Evolutionary conservation across 2,113 vertebrate species (phyloP).

Genomic region (Scortum barcoo): DNA sequence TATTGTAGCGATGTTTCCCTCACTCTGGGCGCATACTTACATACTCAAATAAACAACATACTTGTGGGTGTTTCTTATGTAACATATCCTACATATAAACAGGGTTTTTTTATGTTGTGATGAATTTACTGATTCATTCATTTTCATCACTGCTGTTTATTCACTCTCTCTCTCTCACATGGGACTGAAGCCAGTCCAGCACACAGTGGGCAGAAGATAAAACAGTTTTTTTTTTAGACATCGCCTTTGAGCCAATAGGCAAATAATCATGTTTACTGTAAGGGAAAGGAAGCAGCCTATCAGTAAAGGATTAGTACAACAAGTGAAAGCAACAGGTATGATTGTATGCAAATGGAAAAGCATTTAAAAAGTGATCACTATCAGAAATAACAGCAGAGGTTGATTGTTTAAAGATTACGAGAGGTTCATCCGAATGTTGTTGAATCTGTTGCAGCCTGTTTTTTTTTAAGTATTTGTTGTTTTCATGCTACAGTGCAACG

Average conservation of each 20-base stretch:
- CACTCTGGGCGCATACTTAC: neutral
- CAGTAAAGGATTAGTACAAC: neutral
- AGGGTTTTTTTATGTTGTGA: neutral
- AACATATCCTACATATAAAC: constrained; percentile 11
- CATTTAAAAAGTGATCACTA: too few species aligned
- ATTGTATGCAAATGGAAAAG: too few species aligned
- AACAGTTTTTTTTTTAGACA: neutral
- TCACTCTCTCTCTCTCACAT: neutral
- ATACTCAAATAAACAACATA: constrained; percentile 24
- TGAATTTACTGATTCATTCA: constrained; percentile 31
- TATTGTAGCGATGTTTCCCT: neutral
- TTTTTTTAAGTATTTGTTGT: too few species aligned
- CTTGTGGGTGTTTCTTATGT: constrained; percentile 49
- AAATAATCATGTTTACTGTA: too few species aligned
- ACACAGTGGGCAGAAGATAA: neutral
- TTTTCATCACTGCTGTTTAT: neutral
- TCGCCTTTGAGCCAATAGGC: neutral
- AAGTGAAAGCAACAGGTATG: neutral
- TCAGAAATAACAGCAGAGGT: too few species aligned
- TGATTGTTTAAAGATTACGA: too few species aligned
- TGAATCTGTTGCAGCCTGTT: too few species aligned
- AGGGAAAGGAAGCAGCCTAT: neutral
- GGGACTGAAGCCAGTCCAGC: constrained; percentile 5
- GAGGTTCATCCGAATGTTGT: too few species aligned
- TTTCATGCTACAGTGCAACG: too few species aligned